Evolutionary conservation across 2,113 vertebrate species (phyloP).

Genomic region (Picathartes gymnocephalus): DNA sequence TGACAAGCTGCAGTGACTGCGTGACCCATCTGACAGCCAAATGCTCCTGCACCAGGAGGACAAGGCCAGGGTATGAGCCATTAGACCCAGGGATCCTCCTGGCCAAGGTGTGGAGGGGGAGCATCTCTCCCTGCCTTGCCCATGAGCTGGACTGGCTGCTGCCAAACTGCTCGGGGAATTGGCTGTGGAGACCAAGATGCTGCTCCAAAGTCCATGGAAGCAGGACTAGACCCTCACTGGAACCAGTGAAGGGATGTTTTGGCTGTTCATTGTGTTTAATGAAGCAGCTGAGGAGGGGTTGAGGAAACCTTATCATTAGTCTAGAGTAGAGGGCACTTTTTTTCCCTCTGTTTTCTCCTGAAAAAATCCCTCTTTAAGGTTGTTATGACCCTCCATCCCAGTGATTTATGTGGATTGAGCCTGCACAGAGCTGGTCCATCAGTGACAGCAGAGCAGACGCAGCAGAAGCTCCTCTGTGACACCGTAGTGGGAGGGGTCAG

Average conservation of each 20-base stretch:
- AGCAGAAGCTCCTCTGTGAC: not conserved
- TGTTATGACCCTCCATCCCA: not conserved
- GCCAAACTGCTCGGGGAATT: not conserved
- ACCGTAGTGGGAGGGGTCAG: not conserved
- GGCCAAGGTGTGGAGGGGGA: not conserved
- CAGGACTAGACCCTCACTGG: not conserved
- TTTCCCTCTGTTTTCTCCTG: not conserved
- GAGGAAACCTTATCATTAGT: not conserved
- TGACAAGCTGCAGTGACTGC: not conserved
- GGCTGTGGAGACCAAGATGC: not conserved
- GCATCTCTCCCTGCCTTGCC: not conserved
- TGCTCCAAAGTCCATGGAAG: not conserved
- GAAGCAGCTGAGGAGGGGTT: not conserved
- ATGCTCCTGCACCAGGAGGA: not conserved
- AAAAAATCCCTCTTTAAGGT: not conserved
- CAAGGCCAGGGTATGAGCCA: not conserved
- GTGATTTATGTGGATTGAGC: not conserved
- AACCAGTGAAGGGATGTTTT: not conserved
- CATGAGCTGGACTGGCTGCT: not conserved
- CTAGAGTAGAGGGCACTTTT: not conserved
- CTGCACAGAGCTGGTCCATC: fast-evolving
- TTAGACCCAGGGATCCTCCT: not conserved
- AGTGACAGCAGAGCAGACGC: not conserved
- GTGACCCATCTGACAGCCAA: not conserved
- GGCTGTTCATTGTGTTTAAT: not conserved